phyloP scores from a whole-genome alignment of 2,113 vertebrate genomes.

The Uropsilus gracilis region DNA sequence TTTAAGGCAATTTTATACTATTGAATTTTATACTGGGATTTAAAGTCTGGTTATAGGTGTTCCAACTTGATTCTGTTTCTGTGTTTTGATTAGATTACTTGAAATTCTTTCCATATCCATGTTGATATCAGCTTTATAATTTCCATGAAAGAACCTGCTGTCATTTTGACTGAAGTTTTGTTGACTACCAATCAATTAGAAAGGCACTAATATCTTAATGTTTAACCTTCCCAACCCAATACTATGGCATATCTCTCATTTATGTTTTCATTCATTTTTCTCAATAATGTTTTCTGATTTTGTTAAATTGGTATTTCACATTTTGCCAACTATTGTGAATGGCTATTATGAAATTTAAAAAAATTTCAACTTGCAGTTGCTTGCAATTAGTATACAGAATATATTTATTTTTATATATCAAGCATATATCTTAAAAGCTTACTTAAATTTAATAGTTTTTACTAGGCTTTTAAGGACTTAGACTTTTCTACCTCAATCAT shows the following conservation, averaged over 20 bases:
- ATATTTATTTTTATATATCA: not conserved
- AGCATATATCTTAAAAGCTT: not conserved
- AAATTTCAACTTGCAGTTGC: not conserved
- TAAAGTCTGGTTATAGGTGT: not conserved
- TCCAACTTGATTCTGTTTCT: not conserved
- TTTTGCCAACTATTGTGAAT: not conserved
- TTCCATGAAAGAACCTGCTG: not conserved
- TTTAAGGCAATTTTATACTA: not conserved
- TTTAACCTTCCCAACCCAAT: not conserved
- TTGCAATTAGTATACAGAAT: not conserved
- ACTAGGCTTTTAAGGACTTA: not conserved
- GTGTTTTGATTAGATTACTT: conserved; percentile 17
- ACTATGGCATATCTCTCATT: not conserved
- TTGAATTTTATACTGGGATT: not conserved
- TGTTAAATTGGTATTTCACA: not conserved
- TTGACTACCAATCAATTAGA: not conserved
- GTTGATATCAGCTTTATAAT: not conserved
- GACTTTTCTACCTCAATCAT: not conserved
- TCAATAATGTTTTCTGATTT: not conserved
- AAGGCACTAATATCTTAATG: not conserved
- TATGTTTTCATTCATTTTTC: not conserved
- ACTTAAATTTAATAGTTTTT: not conserved
- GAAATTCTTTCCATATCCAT: not conserved
- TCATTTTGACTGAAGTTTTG: not conserved
- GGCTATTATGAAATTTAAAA: not conserved